Conservation (phyloP, 2,113 vertebrate genomes). For the Columba janthina region DNA sequence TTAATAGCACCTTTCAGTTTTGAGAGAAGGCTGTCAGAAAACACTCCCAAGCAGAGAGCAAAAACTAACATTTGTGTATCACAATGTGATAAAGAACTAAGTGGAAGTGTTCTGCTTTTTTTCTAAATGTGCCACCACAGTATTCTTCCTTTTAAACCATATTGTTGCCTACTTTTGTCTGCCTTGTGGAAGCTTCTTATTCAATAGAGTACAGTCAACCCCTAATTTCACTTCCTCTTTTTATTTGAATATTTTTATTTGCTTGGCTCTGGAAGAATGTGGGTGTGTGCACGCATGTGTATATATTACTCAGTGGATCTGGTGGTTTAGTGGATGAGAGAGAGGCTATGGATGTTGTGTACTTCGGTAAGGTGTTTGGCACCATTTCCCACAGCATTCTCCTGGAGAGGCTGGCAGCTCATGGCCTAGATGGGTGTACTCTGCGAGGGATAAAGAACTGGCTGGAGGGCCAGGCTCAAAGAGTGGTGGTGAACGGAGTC, state of each 20-base stretch:
- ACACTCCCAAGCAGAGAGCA: background rate
- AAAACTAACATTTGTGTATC: accelerated
- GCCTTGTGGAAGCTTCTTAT: background rate
- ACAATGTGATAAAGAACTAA: background rate
- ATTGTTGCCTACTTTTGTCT: background rate
- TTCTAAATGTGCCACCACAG: background rate
- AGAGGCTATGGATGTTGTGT: too few relatives aligned
- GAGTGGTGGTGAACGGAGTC: too few relatives aligned
- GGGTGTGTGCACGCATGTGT: background rate
- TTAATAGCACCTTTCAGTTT: background rate
- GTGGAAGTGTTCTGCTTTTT: background rate
- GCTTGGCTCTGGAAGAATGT: background rate
- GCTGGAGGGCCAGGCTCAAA: too few relatives aligned
- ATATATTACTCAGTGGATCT: too few relatives aligned
- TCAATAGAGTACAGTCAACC: background rate
- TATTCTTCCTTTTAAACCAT: background rate
- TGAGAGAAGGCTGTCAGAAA: background rate
- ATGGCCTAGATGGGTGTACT: too few relatives aligned
- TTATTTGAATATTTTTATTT: background rate
- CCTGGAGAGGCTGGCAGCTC: too few relatives aligned
- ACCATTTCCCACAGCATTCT: too few relatives aligned
- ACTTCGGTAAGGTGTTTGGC: too few relatives aligned
- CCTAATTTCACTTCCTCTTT: constrained; percentile 13
- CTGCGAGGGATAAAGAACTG: too few relatives aligned
- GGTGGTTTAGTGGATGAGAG: too few relatives aligned